Evolutionary conservation across 1,140 invertebrate genomes (phyloP).

Genomic region (Scaptomyza pallida): DNA sequence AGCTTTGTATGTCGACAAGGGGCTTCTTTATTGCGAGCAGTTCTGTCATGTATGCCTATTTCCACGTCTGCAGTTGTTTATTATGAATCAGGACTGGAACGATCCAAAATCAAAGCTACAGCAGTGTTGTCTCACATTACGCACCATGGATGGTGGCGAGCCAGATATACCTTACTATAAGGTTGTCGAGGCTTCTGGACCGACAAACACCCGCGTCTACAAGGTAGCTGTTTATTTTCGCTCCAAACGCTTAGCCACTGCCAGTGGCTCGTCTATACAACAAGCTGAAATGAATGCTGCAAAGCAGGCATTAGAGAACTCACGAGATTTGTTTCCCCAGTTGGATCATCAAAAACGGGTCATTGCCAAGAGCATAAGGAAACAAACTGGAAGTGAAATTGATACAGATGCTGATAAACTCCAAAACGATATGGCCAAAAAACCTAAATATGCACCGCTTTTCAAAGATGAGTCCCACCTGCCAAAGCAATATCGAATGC

Average conservation of each 20-base stretch:
- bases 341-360: conserved; percentile 95
- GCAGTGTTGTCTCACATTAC: conserved; percentile 98
- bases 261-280: conserved; percentile 97
- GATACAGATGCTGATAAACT: conserved; percentile 49
- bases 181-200: conserved; percentile 97
- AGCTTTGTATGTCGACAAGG: conserved; percentile 98
- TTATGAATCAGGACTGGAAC: conserved; percentile 99
- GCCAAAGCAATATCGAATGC: conserved; percentile 82
- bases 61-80: conserved; percentile 96
- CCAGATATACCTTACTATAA: conserved; percentile 99
- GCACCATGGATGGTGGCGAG: conserved; percentile 97
- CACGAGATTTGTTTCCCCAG: conserved; percentile 95
- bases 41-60: conserved; percentile 99
- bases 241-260: conserved; percentile 93
- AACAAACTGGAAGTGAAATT: conserved; percentile 85
- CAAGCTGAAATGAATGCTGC: conserved; percentile 99
- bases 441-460: conserved; percentile 46
- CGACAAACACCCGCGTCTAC: conserved; percentile 97
- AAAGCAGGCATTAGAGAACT: conserved; percentile 93
- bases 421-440: conserved; percentile 47
- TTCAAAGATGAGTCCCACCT: conserved; percentile 75
- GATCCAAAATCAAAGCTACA: conserved; percentile 99
- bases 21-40: conserved; percentile 93
- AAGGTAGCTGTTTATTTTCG: conserved; percentile 99
- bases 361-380: conserved; percentile 93